phyloP scores from a whole-genome alignment of 2,797 vertebrate genomes.

The Tamandua tetradactyla region DNA sequence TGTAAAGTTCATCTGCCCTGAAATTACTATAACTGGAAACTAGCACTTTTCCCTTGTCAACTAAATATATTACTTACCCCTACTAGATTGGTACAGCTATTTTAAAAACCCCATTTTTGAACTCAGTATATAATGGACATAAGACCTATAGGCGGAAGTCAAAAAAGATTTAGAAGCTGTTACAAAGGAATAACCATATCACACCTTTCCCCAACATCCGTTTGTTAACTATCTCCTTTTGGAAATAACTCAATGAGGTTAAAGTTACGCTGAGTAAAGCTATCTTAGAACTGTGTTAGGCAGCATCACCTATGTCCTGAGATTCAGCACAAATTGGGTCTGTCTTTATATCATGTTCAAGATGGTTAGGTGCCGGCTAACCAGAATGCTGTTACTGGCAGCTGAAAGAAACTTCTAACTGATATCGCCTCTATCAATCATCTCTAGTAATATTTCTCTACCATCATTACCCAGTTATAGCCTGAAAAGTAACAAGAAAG shows the following conservation, averaged over 20 bases:
- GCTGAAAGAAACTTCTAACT: not conserved
- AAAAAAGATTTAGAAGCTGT: slow-evolving; percentile 24
- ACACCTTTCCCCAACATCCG: not conserved
- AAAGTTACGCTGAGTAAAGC: not conserved
- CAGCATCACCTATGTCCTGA: not conserved
- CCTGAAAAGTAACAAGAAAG: not conserved
- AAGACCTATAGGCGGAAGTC: not conserved
- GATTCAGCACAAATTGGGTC: not conserved
- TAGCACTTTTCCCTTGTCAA: not conserved
- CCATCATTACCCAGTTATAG: not conserved
- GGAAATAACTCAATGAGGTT: not conserved
- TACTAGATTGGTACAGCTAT: not conserved
- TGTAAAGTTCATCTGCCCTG: not conserved
- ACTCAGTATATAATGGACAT: not conserved
- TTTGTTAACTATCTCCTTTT: not conserved
- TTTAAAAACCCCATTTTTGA: slow-evolving; percentile 49
- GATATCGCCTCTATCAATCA: not conserved
- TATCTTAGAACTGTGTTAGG: not conserved
- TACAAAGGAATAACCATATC: not conserved
- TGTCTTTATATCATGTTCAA: not conserved
- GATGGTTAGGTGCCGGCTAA: not conserved
- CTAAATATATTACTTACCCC: not conserved
- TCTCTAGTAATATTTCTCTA: not conserved
- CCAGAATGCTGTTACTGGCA: not conserved
- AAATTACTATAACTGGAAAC: not conserved